These are phyloP conservation scores for Erpornis zantholeuca DNA, from an alignment of 2,113 vertebrate genomes.

Conservation along the genomic window DNA sequence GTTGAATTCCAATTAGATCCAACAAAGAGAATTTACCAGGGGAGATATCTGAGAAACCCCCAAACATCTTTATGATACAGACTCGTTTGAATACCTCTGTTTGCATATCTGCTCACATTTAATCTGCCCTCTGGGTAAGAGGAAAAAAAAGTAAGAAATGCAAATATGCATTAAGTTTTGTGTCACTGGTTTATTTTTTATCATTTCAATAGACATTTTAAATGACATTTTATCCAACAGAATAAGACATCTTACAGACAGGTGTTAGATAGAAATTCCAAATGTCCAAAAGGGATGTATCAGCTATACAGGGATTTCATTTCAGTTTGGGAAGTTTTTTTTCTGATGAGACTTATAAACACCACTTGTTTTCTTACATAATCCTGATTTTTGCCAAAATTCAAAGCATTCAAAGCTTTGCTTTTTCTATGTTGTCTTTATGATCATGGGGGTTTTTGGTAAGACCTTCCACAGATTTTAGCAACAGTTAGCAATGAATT, in stretches of 20 bases:
- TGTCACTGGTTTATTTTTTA: neutral
- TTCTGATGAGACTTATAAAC: neutral
- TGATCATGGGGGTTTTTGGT: neutral
- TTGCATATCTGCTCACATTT: neutral
- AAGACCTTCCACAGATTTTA: neutral
- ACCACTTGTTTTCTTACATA: neutral
- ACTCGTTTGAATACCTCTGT: neutral
- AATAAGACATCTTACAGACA: neutral
- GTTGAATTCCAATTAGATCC: neutral
- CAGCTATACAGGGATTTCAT: neutral
- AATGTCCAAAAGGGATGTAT: neutral
- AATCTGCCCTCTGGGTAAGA: neutral
- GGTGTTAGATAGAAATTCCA: neutral
- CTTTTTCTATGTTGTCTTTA: neutral
- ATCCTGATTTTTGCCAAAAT: neutral
- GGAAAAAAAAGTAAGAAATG: neutral
- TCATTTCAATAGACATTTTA: neutral
- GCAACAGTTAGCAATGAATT: neutral
- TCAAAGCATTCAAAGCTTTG: neutral
- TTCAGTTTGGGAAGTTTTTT: neutral
- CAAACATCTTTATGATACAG: neutral
- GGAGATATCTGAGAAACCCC: neutral
- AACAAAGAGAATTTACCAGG: neutral
- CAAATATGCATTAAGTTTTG: neutral
- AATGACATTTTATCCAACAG: neutral